Base-by-base conservation (phyloP, 2,888 invertebrate species). In the Onthophagus sagittarius region DNA sequence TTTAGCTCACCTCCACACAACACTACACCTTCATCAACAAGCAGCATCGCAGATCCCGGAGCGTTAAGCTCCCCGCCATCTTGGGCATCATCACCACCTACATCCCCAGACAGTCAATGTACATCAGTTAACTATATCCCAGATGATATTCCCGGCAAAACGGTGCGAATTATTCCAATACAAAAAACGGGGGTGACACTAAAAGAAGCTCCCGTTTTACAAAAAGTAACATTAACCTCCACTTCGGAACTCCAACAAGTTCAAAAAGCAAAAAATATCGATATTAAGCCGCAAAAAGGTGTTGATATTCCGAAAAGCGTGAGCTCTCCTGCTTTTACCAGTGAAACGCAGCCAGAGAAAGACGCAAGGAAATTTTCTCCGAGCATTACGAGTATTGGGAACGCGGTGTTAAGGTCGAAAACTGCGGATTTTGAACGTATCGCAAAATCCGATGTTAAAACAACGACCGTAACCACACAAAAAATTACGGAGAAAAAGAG, bases 391-490 rank as follows among this genome's bases (percentile, higher is more conserved):
- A 91, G 88, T 78, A 91, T 91, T 77, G 91, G 91, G 3, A 90
- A 90, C 70, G 90, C 89, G 15, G 91, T 91, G 15, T 82, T 91
- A 76, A 86, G 89, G 77, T 91, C 90, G 1, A 90, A 90, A 83
- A 91, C 91, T 0, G 91, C 90, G 0, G 91, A 91, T 80, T 91
- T 91, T 79, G 91, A 91, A 79, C 86, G 89, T 78, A 89, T 90
- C 82, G 85, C 81, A 77, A 89, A 89, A 70, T 82, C 86, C 78
- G 88, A 89, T 75, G 86, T 87, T 67, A 87, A 87, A 79, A 86
- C 81, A 15, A 78, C 78, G 3, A 76, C 78, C 23, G 73, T 79
- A 2, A 71, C 78, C 2, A 78, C 79, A 9, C 77, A 80, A 13
- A 76, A 80, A 6, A 80, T 82, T 23, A 81, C 83, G 31, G 89